phyloP scores from a whole-genome alignment of 2,797 vertebrate species.

The Amblyraja radiata region DNA sequence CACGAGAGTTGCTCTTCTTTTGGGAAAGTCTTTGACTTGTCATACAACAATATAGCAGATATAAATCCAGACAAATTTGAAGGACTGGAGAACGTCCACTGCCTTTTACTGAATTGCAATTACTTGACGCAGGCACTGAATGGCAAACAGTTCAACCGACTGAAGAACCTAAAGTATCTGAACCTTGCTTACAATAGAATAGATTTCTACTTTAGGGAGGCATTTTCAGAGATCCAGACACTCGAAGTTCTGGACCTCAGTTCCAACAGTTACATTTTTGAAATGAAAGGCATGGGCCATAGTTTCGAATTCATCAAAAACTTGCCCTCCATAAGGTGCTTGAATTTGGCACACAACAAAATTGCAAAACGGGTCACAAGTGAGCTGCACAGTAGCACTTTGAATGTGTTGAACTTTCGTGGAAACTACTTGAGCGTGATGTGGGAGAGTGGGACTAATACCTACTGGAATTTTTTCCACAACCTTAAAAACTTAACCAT shows the following conservation, averaged over 20 bases:
- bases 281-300: slow-evolving; percentile 68
- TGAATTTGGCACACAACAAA: slow-evolving; percentile 64
- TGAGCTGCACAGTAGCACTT: slow-evolving; percentile 54
- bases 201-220: slow-evolving; percentile 58
- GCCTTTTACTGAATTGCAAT: slow-evolving; percentile 68
- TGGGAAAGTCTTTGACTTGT: slow-evolving; percentile 55
- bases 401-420: slow-evolving; percentile 60
- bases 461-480: slow-evolving; percentile 60
- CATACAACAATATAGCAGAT: slow-evolving; percentile 64
- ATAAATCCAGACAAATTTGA: slow-evolving; percentile 52
- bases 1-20: background rate
- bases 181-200: slow-evolving; percentile 67
- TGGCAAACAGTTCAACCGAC: slow-evolving; percentile 47
- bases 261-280: slow-evolving; percentile 68
- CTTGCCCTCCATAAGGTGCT: slow-evolving; percentile 53
- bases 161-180: slow-evolving; percentile 56
- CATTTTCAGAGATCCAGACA: slow-evolving; percentile 57
- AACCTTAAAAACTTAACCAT: slow-evolving; percentile 56
- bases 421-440: slow-evolving; percentile 63
- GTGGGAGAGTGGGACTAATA: slow-evolving; percentile 58
- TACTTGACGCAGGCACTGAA: slow-evolving; percentile 65
- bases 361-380: slow-evolving; percentile 61
- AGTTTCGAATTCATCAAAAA: slow-evolving; percentile 56
- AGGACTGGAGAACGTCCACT: slow-evolving; percentile 62
- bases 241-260: slow-evolving; percentile 65